Percentiles rank a stretch among this genome's conserved stretches.
Conservation (phyloP, 2,113 vertebrate genomes). For the Psammodynastes pulverulentus region DNA sequence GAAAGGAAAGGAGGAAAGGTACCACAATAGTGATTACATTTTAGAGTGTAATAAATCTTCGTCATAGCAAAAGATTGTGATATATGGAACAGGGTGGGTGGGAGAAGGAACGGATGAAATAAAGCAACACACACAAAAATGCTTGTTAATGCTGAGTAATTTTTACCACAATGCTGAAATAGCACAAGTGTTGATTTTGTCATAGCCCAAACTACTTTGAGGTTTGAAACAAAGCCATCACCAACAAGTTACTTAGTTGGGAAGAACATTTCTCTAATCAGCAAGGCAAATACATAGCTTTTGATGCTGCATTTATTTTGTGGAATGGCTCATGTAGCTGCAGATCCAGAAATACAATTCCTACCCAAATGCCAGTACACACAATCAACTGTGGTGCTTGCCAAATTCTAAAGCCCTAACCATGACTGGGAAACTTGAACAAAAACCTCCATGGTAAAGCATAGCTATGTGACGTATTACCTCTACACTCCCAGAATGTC, state of each 20-base stretch:
- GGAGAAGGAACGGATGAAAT: constrained; percentile 36
- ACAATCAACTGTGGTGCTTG: constrained; percentile 23
- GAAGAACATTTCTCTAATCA: constrained; percentile 55
- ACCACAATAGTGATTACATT: constrained; percentile 37
- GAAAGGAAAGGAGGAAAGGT: neutral
- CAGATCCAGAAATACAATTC: constrained; percentile 52
- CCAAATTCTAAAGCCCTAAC: constrained; percentile 29
- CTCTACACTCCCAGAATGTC: neutral
- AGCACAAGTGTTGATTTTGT: constrained; percentile 58
- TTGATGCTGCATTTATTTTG: constrained; percentile 53
- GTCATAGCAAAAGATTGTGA: constrained; percentile 10
- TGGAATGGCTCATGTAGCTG: constrained; percentile 45
- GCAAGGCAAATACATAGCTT: constrained; percentile 42
- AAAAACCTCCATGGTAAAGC: constrained; percentile 12
- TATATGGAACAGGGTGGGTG: constrained; percentile 29
- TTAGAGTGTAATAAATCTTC: constrained; percentile 17
- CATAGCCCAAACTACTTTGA: constrained; percentile 51
- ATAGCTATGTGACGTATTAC: neutral
- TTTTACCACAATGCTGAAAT: constrained; percentile 63
- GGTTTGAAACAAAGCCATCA: constrained; percentile 66
- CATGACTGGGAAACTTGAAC: constrained; percentile 16
- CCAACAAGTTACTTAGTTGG: constrained; percentile 52
- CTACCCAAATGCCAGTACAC: constrained; percentile 32
- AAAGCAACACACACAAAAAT: constrained; percentile 2
- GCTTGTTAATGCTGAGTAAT: constrained; percentile 52